Evolutionary conservation across 2,888 invertebrate genomes (phyloP).

Genomic region (Chrysolina oricalcia): DNA sequence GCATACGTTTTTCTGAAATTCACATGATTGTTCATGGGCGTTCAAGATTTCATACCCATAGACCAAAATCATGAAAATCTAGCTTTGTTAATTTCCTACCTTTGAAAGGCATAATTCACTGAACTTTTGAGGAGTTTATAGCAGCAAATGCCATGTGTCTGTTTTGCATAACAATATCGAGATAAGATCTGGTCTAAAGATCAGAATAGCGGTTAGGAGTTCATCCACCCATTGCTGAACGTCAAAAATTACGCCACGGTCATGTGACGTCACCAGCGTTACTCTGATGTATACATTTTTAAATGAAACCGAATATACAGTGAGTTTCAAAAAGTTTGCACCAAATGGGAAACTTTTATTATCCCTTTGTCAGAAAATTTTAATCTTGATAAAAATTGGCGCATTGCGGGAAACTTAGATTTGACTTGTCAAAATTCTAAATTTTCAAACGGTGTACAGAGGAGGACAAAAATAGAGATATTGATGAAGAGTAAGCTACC

Average conservation of each 20-base stretch:
- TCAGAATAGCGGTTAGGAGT: constrained; percentile 1
- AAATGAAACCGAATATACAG: neutral
- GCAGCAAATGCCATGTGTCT: neutral
- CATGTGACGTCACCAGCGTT: neutral
- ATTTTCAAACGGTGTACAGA: too few species aligned
- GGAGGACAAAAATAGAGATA: too few species aligned
- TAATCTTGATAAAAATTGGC: too few species aligned
- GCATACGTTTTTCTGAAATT: too few species aligned
- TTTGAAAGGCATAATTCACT: neutral
- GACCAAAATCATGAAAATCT: neutral
- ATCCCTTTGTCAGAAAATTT: too few species aligned
- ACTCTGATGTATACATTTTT: neutral
- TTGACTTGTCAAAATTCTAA: too few species aligned
- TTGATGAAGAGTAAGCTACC: too few species aligned
- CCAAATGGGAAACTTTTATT: too few species aligned
- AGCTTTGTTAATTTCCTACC: neutral
- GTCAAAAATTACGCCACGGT: neutral
- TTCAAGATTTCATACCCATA: too few species aligned
- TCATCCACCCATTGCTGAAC: constrained; percentile 10
- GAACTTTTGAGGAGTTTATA: neutral
- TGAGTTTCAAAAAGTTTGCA: too few species aligned
- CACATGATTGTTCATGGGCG: too few species aligned
- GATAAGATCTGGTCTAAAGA: constrained; percentile 5
- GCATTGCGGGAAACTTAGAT: too few species aligned
- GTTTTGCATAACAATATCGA: constrained; percentile 17